Percentiles rank a stretch among this genome's conserved stretches.
These are phyloP conservation scores for Cinara cedri DNA, from an alignment of 2,888 invertebrate species.

Conservation along the genomic window DNA sequence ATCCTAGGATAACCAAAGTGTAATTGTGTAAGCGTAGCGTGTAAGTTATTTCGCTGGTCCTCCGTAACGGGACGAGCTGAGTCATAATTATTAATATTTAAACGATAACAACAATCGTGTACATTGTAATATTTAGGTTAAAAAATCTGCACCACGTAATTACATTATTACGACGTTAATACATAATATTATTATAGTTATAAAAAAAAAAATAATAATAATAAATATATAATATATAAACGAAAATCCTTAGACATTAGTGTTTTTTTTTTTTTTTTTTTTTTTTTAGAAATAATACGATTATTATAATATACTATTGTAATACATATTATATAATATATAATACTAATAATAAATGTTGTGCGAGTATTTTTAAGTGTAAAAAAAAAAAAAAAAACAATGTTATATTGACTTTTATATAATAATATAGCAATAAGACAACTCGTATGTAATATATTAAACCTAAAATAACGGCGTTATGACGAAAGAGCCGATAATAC, in stretches of 20 bases:
- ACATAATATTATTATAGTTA: conserved; percentile 30
- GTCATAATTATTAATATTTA: conserved; percentile 48
- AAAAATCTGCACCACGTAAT: conserved; percentile 48
- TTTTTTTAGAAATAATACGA: not conserved
- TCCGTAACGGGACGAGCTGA: conserved; percentile 37
- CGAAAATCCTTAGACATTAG: conserved; percentile 55
- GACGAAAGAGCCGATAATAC: not conserved
- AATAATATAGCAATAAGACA: conserved; percentile 29
- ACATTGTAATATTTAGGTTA: conserved; percentile 54
- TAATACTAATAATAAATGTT: conserved; percentile 35
- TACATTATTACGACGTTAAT: conserved; percentile 42
- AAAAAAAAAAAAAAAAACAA: conserved; percentile 15
- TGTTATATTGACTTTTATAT: conserved; percentile 1
- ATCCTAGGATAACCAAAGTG: conserved; percentile 51
- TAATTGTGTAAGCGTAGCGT: conserved; percentile 43
- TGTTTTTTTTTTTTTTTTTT: conserved; percentile 49
- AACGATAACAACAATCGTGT: conserved; percentile 41
- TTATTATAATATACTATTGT: conserved; percentile 49
- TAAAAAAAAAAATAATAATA: conserved; percentile 24
- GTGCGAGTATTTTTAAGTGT: conserved; percentile 51
- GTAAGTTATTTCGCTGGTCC: conserved; percentile 36
- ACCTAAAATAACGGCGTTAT: conserved; percentile 21
- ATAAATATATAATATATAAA: conserved; percentile 7
- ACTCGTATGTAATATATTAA: too few relatives aligned
- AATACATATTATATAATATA: conserved; percentile 20